phyloP scores from a whole-genome alignment of 92 coral and sea anemone species.

The Siderastrea radians region DNA sequence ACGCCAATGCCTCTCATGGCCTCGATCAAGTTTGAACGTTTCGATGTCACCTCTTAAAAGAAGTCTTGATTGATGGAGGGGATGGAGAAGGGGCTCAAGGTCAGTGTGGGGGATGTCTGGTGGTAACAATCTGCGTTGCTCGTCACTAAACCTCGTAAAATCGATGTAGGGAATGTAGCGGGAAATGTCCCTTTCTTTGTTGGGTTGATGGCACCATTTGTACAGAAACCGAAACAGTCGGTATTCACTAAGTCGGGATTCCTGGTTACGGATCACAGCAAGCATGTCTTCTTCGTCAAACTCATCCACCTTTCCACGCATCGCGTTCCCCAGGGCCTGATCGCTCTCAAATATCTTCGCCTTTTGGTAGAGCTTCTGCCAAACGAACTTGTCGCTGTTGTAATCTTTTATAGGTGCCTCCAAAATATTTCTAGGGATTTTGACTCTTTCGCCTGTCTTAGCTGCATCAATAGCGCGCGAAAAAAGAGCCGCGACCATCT shows the following conservation, averaged over 20 bases:
- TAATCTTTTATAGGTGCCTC: conserved; percentile 24
- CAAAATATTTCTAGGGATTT: conserved; percentile 55
- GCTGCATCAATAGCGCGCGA: conserved; percentile 93
- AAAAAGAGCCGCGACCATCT: conserved; percentile 77
- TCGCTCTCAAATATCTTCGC: conserved; percentile 76
- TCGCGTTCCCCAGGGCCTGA: conserved; percentile 28
- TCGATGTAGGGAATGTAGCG: conserved; percentile 60
- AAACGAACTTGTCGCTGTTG: conserved; percentile 67
- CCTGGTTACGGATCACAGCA: conserved; percentile 55
- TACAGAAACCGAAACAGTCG: conserved; percentile 79
- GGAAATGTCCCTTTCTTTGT: conserved; percentile 47
- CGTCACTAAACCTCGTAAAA: conserved; percentile 70
- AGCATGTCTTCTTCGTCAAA: conserved; percentile 68
- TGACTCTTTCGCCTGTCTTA: conserved; percentile 87
- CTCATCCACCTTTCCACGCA: conserved; percentile 29
- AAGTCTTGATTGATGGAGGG: conserved; percentile 78
- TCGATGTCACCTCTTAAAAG: conserved; percentile 66
- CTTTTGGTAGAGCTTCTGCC: conserved; percentile 76
- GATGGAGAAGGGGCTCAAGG: conserved; percentile 52
- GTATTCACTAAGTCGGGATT: conserved; percentile 75
- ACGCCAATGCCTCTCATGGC: conserved; percentile 55
- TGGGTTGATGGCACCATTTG: conserved; percentile 75
- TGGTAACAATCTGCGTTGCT: conserved; percentile 57
- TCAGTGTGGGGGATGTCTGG: conserved; percentile 67
- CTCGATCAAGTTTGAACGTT: conserved; percentile 36